phyloP scores from a whole-genome alignment of 1,140 invertebrate genomes.

The Neodiprion lecontei region DNA sequence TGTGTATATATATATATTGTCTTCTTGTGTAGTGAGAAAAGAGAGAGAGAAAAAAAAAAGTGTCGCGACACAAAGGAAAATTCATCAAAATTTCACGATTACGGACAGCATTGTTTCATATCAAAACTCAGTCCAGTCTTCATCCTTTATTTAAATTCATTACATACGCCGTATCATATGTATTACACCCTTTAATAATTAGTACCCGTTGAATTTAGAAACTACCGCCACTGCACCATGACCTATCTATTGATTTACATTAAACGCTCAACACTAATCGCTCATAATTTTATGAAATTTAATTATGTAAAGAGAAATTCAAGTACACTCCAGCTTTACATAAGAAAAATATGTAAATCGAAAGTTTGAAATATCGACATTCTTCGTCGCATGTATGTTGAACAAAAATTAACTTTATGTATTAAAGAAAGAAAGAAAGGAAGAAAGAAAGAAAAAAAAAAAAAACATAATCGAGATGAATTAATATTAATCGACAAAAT shows the following conservation, averaged over 20 bases:
- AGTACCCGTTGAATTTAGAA: neutral
- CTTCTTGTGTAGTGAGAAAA: constrained; percentile 52
- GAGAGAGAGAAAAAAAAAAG: constrained; percentile 10
- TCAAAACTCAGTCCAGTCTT: neutral
- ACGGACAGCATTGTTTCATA: neutral
- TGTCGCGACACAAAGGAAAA: constrained; percentile 12
- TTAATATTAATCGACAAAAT: too few species aligned
- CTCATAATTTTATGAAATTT: too few species aligned
- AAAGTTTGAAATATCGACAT: too few species aligned
- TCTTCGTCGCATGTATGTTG: too few species aligned
- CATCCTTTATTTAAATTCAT: neutral
- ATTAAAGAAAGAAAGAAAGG: too few species aligned
- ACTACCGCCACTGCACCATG: neutral
- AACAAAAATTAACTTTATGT: too few species aligned
- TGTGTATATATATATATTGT: constrained; percentile 50
- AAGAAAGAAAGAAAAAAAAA: too few species aligned
- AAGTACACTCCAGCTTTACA: too few species aligned
- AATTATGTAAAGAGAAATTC: too few species aligned
- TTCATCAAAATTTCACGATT: neutral
- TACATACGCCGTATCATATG: neutral
- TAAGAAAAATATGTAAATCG: too few species aligned
- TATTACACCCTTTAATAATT: neutral
- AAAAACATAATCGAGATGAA: too few species aligned
- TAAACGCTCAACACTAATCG: too few species aligned
- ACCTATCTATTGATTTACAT: neutral